Base-by-base conservation (phyloP, 2,888 invertebrate species). In the Plebejus anna region DNA sequence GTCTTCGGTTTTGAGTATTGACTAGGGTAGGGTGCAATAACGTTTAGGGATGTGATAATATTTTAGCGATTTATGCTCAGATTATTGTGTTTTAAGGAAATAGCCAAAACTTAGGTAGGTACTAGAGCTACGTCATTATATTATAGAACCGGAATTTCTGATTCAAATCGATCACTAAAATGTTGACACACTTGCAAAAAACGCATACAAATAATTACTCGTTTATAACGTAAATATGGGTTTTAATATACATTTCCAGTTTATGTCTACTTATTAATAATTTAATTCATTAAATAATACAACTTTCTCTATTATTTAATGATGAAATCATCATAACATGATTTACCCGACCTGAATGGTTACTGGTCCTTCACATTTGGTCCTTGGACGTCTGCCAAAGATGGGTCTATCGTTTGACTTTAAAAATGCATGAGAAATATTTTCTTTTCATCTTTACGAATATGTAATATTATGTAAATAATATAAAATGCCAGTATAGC, bases 341-440 rank as follows among this genome's bases (percentile, higher is more conserved):
- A 28, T 16, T 61, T 22, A 61, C 61, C n/a, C n/a, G 59, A 59
- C 59, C 59, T 28, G 28, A 28, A 61, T 28, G 9, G 61, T 22
- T 61, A 28, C 61, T 22, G 22, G 9, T 28, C 61, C 61, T 22
- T 61, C 61, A 57, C 57, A n/a, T 22, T 22, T 22, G 22, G 22
- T 22, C 22, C 57, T 28, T 61, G 61, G 61, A 61, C 2, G 22
- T 61, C 61, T 61, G 61, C 61, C 61, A 61, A 61, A 61, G 61
- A 61, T 61, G 28, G 7, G 28, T 22, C 22, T 22, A 61, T 61
- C 61, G 61, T 61, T 61, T 61, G 28, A 61, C 28, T 22, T 61
- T 61, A 61, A 61, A 28, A 61, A 61, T 61, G 61, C 5, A 61
- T 28, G 61, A 61, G 28, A 61, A 9, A 61, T 6, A 61, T 61